A percentile compares a stretch with the other conserved stretches of the same genome.
These are phyloP conservation scores for Umimayanthus kanabou DNA, from an alignment of 92 coral and sea anemone species.

Conservation along the genomic window DNA sequence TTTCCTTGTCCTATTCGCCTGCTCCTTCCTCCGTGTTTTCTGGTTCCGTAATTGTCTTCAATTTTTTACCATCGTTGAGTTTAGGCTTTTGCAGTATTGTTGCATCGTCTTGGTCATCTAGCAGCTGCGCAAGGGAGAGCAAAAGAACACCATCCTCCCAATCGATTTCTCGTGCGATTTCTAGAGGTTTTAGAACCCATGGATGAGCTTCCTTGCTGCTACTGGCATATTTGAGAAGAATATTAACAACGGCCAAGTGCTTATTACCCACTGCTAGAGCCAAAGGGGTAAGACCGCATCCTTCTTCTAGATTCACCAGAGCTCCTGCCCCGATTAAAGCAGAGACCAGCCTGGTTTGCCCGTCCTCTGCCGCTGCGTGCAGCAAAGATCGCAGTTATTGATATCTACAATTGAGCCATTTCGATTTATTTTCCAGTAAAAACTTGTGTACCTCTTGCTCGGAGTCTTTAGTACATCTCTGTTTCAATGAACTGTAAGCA, in stretches of 20 bases:
- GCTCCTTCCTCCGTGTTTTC: neutral
- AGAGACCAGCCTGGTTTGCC: constrained; percentile 2
- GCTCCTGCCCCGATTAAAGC: constrained; percentile 1
- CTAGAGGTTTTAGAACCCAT: neutral
- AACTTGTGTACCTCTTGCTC: constrained; percentile 6
- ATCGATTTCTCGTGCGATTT: neutral
- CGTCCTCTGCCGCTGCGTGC: constrained; percentile 13
- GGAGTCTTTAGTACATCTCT: neutral
- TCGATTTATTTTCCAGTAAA: neutral
- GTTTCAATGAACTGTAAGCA: neutral
- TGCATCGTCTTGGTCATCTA: neutral
- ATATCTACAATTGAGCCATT: neutral
- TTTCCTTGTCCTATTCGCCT: neutral
- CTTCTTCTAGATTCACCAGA: neutral
- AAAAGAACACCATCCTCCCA: constrained; percentile 3
- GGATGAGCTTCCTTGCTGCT: constrained; percentile 21
- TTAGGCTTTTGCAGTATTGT: neutral
- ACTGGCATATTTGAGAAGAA: neutral
- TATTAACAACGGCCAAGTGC: neutral
- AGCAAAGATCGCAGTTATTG: constrained; percentile 14
- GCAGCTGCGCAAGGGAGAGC: neutral
- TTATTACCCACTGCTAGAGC: constrained; percentile 1
- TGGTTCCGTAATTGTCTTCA: neutral
- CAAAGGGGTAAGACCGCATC: constrained; percentile 9
- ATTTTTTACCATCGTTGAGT: neutral